These are phyloP conservation scores for Rhinophrynus dorsalis DNA, from an alignment of 2,797 vertebrate genomes.

Conservation along the genomic window DNA sequence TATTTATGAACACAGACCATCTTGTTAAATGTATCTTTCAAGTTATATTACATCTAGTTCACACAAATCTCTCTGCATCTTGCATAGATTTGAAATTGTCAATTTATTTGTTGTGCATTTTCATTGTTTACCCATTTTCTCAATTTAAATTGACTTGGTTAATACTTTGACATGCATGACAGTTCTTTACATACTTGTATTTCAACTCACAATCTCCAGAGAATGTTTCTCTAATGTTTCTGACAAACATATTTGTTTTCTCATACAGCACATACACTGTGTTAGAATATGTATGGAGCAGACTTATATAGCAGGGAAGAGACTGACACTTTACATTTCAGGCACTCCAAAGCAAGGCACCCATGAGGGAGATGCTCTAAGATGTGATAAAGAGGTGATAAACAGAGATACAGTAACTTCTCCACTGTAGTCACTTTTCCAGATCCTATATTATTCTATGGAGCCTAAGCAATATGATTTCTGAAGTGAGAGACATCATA, in stretches of 20 bases:
- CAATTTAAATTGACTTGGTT: slow-evolving; percentile 40
- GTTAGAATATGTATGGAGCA: neutral
- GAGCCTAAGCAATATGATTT: too few species aligned
- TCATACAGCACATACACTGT: neutral
- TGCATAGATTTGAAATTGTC: slow-evolving; percentile 15
- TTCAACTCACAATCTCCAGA: slow-evolving; percentile 5
- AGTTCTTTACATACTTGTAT: slow-evolving; percentile 42
- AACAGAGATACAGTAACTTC: too few species aligned
- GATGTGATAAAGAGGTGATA: too few species aligned
- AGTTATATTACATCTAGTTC: slow-evolving; percentile 31
- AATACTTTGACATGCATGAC: slow-evolving; percentile 37
- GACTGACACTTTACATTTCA: too few species aligned
- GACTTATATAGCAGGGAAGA: too few species aligned
- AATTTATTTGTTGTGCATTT: slow-evolving; percentile 28
- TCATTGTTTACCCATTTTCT: slow-evolving; percentile 31
- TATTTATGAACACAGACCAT: slow-evolving; percentile 38
- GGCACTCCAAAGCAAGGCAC: too few species aligned
- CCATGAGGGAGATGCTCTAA: too few species aligned
- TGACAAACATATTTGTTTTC: slow-evolving; percentile 1
- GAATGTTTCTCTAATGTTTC: slow-evolving; percentile 20
- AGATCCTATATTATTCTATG: too few species aligned
- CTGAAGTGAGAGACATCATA: too few species aligned
- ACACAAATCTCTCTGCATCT: slow-evolving; percentile 20
- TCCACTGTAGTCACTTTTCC: too few species aligned
- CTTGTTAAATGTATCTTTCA: slow-evolving; percentile 43